Evolutionary conservation across 2,888 invertebrate species (phyloP).

Genomic region (Archips xylosteana): DNA sequence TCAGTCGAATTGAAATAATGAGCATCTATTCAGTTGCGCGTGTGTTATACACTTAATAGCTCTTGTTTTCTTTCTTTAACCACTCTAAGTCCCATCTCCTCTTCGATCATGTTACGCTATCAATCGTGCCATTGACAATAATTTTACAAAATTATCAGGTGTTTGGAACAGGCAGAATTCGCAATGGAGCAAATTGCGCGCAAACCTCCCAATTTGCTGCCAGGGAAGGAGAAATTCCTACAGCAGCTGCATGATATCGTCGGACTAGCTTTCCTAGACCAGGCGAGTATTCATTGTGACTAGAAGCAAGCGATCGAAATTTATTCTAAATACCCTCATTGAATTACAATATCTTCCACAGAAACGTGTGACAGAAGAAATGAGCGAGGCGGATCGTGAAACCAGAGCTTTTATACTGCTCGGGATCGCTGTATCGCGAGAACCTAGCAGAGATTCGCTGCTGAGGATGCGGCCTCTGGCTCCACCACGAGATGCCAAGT

Average conservation of each 20-base stretch:
- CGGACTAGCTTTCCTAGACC: constrained; percentile 72
- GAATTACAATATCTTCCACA: constrained; percentile 43
- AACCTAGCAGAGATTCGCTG: constrained; percentile 76
- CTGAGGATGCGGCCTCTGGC: constrained; percentile 69
- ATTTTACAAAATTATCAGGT: constrained; percentile 43
- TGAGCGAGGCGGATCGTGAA: constrained; percentile 76
- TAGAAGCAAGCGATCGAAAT: neutral
- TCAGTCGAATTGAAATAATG: too few relatives aligned
- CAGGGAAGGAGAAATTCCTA: constrained; percentile 72
- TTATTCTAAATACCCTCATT: neutral
- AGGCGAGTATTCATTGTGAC: constrained; percentile 54
- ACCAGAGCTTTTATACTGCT: constrained; percentile 75
- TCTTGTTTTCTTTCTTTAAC: too few relatives aligned
- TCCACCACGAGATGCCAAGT: constrained; percentile 75
- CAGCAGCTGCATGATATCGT: constrained; percentile 70
- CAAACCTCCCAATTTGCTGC: constrained; percentile 65
- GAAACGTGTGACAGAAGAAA: constrained; percentile 70
- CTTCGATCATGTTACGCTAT: too few relatives aligned
- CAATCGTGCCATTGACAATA: too few relatives aligned
- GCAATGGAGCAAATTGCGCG: constrained; percentile 75
- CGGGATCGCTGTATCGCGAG: constrained; percentile 73
- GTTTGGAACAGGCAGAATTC: constrained; percentile 73
- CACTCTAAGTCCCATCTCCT: too few relatives aligned
- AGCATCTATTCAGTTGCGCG: too few relatives aligned
- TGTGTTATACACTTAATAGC: too few relatives aligned